A percentile compares a stretch with the other conserved stretches of the same genome.
These are phyloP conservation scores for Dissostichus mawsoni DNA, from an alignment of 2,113 vertebrate genomes.

Conservation along the genomic window DNA sequence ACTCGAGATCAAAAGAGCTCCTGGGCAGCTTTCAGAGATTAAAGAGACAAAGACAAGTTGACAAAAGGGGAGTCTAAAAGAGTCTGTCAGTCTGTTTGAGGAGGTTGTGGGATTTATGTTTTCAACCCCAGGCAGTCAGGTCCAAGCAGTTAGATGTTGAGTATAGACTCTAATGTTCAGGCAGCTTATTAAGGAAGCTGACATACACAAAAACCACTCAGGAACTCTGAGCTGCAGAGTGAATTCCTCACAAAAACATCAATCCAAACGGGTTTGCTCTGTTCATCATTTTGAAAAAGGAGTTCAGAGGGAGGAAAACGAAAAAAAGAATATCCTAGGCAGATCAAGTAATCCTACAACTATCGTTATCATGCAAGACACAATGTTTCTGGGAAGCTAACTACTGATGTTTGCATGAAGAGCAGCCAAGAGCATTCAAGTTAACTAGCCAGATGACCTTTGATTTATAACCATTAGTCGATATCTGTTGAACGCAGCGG, in stretches of 20 bases:
- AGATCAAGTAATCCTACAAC: conserved; percentile 32
- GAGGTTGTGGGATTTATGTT: conserved; percentile 2
- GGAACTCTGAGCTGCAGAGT: background rate
- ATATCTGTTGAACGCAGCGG: conserved; percentile 47
- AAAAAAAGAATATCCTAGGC: conserved; percentile 5
- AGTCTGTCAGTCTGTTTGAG: conserved; percentile 32
- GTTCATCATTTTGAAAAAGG: background rate
- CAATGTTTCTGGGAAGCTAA: conserved; percentile 6
- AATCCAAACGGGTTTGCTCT: background rate
- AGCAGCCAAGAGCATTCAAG: conserved; percentile 23
- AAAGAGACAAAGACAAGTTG: conserved; percentile 48
- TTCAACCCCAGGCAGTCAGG: conserved; percentile 9
- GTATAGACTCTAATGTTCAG: conserved; percentile 9
- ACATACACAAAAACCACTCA: background rate
- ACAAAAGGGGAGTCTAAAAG: conserved; percentile 40
- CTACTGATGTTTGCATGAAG: background rate
- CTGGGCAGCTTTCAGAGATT: conserved; percentile 39
- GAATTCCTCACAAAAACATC: background rate
- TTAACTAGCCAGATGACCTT: conserved; percentile 55
- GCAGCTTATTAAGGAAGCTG: conserved; percentile 6
- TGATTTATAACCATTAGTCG: conserved; percentile 36
- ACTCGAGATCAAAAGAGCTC: conserved; percentile 44
- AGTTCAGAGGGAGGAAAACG: background rate
- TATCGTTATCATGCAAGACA: background rate
- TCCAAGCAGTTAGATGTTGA: background rate